Evolutionary conservation across 2,113 vertebrate genomes (phyloP), one percentile per base, ranked within the genome.

Genomic region (Syngnathoides biaculeatus): DNA sequence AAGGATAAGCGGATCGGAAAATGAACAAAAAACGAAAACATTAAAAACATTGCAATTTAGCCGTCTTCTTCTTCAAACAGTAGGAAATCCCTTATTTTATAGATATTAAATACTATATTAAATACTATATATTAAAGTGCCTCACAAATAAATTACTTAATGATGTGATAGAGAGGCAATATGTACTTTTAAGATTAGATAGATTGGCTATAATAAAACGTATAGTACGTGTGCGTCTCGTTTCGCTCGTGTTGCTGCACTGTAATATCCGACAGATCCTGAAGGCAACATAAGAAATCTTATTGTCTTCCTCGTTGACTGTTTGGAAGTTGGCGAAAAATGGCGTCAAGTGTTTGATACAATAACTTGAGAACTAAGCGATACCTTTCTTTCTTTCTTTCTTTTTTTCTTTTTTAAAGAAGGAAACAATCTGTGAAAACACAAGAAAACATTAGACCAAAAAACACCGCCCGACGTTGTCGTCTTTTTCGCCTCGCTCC

Each of bases 301-400:
- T 56, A 22, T 50, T 64, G 71, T 68, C 85, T 88, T 89, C 88
- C 86, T 85, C 35, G 40, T 88, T 88, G 75, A 86, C 81, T 75
- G 84, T 15, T 1, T 38, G 40, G 40, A 43, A 62, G 40, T 62
- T 61, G 8, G 59, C n/a, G 27, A 62, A 43, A 43, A 43, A 45
- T 62, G 60, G 22, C n/a, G 22, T 30, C 38, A n/a, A 5, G 40
- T 42, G 38, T n/a, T 59, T 43, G 15, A 62, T 43, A 38, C 4
- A n/a, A 8, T 42, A 1, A 15, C n/a, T 40, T 59, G 57, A n/a
- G 13, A 14, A 19, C 7, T 20, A 56, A 55, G 52, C 26, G n/a
- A 22, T 11, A 13, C 4, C 56, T 58, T 17, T 13, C n/a, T n/a
- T n/a, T n/a, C n/a, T n/a, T 24, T 14, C 9, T 55, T 58, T 30